phyloP scores from a whole-genome alignment of 2,113 vertebrate genomes.

The Spermophilus dauricus region DNA sequence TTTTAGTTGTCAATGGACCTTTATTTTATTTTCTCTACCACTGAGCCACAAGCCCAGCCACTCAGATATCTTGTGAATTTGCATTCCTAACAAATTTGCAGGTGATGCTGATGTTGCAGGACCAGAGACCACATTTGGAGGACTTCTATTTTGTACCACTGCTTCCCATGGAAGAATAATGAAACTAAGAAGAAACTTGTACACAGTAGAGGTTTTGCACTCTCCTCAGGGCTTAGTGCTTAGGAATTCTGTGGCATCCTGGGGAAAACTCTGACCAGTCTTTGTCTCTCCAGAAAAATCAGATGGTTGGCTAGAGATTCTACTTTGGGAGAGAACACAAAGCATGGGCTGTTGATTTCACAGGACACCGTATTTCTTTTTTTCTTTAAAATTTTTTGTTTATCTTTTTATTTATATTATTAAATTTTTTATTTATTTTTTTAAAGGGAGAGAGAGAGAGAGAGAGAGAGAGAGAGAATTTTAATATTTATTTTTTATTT shows the following conservation, averaged over 20 bases:
- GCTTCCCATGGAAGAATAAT: background rate
- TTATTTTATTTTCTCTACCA: no score
- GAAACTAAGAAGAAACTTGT: background rate
- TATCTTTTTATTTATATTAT: no score
- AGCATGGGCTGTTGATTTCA: background rate
- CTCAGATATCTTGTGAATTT: background rate
- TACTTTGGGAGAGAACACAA: background rate
- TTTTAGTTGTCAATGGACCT: no score
- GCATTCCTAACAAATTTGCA: constrained; percentile 55
- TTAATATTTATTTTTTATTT: no score
- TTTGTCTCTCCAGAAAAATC: constrained; percentile 37
- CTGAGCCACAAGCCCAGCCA: no score
- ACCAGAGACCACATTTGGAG: background rate
- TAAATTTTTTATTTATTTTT: no score
- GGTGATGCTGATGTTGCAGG: background rate
- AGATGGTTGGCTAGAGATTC: background rate
- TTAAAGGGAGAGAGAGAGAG: no score
- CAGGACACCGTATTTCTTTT: background rate
- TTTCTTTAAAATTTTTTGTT: no score
- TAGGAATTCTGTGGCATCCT: background rate
- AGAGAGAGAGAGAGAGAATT: no score
- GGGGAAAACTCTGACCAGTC: background rate
- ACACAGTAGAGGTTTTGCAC: background rate
- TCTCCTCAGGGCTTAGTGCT: background rate
- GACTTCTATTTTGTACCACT: background rate